Conservation (phyloP, 2,888 invertebrate species). For the Stenolophus ochropezus region DNA sequence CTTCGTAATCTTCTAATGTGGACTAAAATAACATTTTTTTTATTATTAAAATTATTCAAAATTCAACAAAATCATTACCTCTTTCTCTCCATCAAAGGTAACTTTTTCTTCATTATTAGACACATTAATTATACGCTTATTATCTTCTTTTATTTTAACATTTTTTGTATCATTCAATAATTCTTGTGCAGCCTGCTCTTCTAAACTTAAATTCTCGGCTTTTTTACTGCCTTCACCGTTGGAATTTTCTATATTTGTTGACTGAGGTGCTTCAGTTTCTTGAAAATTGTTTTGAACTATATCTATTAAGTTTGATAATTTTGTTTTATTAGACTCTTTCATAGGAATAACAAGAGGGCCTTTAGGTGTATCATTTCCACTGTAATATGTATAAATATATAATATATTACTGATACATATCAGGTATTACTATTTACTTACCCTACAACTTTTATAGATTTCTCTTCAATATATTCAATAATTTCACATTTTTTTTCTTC, state of each 20-base stretch:
- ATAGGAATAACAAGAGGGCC: constrained; percentile 81
- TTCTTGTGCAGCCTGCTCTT: constrained; percentile 85
- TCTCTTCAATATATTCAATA: constrained; percentile 86
- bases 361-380: constrained; percentile 74
- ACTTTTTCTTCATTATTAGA: constrained; percentile 29
- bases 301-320: constrained; percentile 75
- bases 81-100: constrained; percentile 53
- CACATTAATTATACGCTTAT: constrained; percentile 24
- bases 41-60: background rate
- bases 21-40: constrained; percentile 68
- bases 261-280: constrained; percentile 70
- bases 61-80: constrained; percentile 18
- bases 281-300: constrained; percentile 75
- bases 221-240: constrained; percentile 31
- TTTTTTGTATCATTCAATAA: constrained; percentile 76
- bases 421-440: constrained; percentile 71
- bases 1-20: constrained; percentile 80
- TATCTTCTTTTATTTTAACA: constrained; percentile 17
- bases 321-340: constrained; percentile 72
- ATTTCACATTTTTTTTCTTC: constrained; percentile 78
- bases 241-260: constrained; percentile 48
- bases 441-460: constrained; percentile 85
- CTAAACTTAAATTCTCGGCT: constrained; percentile 73
- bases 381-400: background rate
- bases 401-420: background rate